Conservation (phyloP, 2,888 invertebrate species). For the Melinaea marsaeus region DNA sequence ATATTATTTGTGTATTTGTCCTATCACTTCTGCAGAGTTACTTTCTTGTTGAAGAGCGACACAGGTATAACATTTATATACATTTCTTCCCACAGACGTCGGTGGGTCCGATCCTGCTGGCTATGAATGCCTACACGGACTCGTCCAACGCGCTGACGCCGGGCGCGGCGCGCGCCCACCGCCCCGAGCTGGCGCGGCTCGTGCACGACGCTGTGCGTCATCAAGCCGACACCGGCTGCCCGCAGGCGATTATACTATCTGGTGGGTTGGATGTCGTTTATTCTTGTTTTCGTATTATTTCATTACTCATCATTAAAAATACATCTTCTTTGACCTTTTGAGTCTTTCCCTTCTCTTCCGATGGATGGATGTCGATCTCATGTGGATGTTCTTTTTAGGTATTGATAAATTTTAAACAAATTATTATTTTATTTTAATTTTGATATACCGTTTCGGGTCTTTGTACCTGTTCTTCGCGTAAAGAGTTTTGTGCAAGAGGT, state of each 20-base stretch:
- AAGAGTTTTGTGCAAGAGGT: too few species aligned
- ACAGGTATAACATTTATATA: not conserved
- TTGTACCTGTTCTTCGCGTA: too few species aligned
- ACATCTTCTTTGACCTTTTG: too few species aligned
- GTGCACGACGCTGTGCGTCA: conserved; percentile 95
- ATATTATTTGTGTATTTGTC: too few species aligned
- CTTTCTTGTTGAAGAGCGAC: too few species aligned
- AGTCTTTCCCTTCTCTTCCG: too few species aligned
- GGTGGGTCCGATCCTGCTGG: conserved; percentile 93
- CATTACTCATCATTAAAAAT: too few species aligned
- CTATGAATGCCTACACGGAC: conserved; percentile 93
- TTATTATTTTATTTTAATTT: too few species aligned
- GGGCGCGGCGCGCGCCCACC: conserved; percentile 85
- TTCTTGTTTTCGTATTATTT: not conserved
- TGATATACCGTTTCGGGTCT: too few species aligned
- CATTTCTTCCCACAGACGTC: conserved; percentile 83
- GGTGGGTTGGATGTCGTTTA: conserved; percentile 61
- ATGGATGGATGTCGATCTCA: not conserved
- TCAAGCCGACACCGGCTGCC: conserved; percentile 96
- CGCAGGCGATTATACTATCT: conserved; percentile 95
- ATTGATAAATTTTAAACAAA: not conserved
- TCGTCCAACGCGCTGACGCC: conserved; percentile 92
- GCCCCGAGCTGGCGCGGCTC: conserved; percentile 90
- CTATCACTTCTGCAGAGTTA: too few species aligned
- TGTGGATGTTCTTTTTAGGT: not conserved